Conservation (phyloP, 2,113 vertebrate species). For the Spermophilus dauricus region DNA sequence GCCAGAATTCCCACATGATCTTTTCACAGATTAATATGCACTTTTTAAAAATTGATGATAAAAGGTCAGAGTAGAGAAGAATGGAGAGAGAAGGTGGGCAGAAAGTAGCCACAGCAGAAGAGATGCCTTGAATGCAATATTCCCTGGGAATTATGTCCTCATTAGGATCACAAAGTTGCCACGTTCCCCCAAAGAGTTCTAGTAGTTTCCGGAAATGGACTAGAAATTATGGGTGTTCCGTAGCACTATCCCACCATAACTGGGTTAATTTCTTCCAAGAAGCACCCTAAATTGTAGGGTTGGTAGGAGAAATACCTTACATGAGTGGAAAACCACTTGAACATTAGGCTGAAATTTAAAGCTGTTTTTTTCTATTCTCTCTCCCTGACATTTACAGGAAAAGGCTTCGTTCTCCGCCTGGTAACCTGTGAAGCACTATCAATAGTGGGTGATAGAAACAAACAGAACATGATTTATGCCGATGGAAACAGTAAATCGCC, state of each 20-base stretch:
- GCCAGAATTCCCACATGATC: neutral
- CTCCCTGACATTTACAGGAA: constrained; percentile 61
- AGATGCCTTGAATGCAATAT: neutral
- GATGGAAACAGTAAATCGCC: constrained; percentile 58
- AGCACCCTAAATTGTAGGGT: too few relatives aligned
- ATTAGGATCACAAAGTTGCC: neutral
- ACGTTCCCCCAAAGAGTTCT: neutral
- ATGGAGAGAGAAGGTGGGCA: neutral
- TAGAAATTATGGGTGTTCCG: neutral
- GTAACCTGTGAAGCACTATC: constrained; percentile 50
- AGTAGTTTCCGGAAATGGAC: constrained; percentile 35
- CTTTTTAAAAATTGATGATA: neutral
- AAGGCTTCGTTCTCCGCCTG: constrained; percentile 53
- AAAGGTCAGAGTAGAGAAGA: neutral
- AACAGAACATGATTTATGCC: constrained; percentile 63
- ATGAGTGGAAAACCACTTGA: neutral
- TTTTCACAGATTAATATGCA: neutral
- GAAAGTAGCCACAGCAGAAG: neutral
- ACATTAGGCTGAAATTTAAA: constrained; percentile 63
- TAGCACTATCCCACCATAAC: neutral
- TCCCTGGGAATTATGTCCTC: neutral
- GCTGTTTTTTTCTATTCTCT: constrained; percentile 56
- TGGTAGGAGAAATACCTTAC: too few relatives aligned
- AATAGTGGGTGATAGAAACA: constrained; percentile 66
- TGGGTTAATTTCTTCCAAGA: neutral